Evolutionary conservation across 2,888 invertebrate genomes (phyloP).

Genomic region (Agriopis leucophaearia): DNA sequence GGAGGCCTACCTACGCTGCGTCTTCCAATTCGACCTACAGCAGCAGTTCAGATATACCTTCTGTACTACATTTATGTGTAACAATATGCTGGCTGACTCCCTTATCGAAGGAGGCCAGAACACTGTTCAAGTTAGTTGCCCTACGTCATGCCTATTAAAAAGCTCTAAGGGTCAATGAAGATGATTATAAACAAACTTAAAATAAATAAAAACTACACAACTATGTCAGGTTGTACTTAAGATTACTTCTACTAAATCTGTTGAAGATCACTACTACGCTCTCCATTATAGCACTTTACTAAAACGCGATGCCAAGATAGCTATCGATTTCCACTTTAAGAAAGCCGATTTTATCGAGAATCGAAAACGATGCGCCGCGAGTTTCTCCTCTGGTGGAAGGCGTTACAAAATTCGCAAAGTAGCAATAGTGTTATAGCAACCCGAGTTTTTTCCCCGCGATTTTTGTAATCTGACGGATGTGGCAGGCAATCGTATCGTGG

Average conservation of each 20-base stretch:
- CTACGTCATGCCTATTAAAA: no score
- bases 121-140: no score
- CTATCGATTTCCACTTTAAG: constrained; percentile 12
- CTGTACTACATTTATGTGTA: not conserved
- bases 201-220: no score
- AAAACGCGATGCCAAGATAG: constrained; percentile 13
- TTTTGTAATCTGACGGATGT: constrained; percentile 53
- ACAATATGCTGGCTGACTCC: not conserved
- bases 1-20: no score
- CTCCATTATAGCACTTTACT: constrained; percentile 7
- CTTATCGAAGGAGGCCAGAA: no score
- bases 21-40: no score
- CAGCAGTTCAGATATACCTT: no score
- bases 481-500: constrained; percentile 49
- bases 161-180: no score
- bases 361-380: constrained; percentile 9
- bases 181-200: no score
- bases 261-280: not conserved
- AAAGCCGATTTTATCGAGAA: constrained; percentile 11
- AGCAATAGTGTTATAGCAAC: not conserved
- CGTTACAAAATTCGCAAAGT: constrained; percentile 22
- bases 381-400: constrained; percentile 24
- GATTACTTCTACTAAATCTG: not conserved
- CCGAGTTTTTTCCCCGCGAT: constrained; percentile 27
- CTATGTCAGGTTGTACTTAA: not conserved